Base-by-base conservation (phyloP, 2,113 vertebrate genomes). In the Prionailurus viverrinus region DNA sequence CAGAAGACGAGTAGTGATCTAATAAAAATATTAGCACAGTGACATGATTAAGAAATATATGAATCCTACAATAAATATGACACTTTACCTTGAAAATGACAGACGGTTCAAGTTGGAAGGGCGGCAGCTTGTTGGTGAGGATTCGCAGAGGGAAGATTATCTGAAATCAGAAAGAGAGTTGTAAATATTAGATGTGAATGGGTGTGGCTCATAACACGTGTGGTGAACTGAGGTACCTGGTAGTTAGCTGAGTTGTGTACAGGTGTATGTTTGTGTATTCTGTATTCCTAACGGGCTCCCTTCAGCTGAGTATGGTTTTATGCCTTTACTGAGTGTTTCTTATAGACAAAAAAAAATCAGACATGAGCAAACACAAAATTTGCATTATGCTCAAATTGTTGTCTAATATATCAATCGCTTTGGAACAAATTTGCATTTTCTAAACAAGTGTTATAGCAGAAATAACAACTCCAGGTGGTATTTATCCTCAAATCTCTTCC, bases 271-370 rank as follows among this genome's bases (percentile, higher is more conserved):
- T n/a, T 51, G n/a, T 9, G 1, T 23, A 36, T 51, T 53, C 4
- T 39, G 15, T 41, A 85, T 65, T 89, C n/a, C 53, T 63, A 3
- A 0, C 1, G 0, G 12, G n/a, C n/a, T 89, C 39, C 12, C 2
- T 11, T 83, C 36, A 97, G 45, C 74, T 55, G 4, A 83, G 45
- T 23, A n/a, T 0, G 41, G 61, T 41, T 65, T 85, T 84, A 92
- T 89, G 45, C 31, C n/a, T 91, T 95, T 14, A 29, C 29, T 36
- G 69, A 25, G 6, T 23, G 4, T 78, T 86, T 86, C 36, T 65
- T 1, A 0, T 27, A 86, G 53, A 93, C 58, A 96, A 95, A 66
- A 91, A 91, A 41, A 66, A 91, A 48, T 89, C 55, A 95, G 31
- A 3, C 4, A 65, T 68, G 85, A 78, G 48, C 83, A 86, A 36